Evolutionary conservation across 2,888 invertebrate genomes (phyloP).

Genomic region (Nysson spinosus): DNA sequence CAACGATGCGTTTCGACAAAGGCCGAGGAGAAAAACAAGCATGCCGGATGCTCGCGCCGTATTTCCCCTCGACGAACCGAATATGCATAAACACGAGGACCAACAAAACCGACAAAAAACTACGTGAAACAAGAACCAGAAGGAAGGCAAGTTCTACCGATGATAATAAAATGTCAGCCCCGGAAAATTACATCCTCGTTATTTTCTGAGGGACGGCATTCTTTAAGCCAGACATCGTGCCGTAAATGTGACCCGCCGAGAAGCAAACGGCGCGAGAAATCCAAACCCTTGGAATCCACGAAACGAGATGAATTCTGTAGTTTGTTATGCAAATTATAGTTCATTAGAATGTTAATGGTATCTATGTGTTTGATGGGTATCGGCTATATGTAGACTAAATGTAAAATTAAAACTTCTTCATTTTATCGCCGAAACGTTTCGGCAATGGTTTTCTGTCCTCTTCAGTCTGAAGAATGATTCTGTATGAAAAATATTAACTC

Average conservation of each 20-base stretch:
- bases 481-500: no score
- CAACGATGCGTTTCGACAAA: conserved; percentile 19
- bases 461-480: no score
- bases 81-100: conserved; percentile 33
- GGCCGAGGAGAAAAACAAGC: conserved; percentile 16
- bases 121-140: neutral
- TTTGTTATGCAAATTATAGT: no score
- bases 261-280: conserved; percentile 20
- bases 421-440: no score
- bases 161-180: conserved; percentile 55
- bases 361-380: no score
- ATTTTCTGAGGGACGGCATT: conserved; percentile 29
- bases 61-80: conserved; percentile 14
- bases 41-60: no score
- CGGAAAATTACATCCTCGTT: conserved; percentile 60
- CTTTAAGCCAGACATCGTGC: conserved; percentile 1
- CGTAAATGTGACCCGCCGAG: conserved; percentile 17
- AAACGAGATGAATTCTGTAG: conserved; percentile 46
- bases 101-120: conserved; percentile 13
- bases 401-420: no score
- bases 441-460: no score
- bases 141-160: conserved; percentile 37
- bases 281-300: no score
- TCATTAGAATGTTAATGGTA: no score
- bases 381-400: no score